Conservation (phyloP, 2,888 invertebrate species). For the Nemotelus pantherinus region DNA sequence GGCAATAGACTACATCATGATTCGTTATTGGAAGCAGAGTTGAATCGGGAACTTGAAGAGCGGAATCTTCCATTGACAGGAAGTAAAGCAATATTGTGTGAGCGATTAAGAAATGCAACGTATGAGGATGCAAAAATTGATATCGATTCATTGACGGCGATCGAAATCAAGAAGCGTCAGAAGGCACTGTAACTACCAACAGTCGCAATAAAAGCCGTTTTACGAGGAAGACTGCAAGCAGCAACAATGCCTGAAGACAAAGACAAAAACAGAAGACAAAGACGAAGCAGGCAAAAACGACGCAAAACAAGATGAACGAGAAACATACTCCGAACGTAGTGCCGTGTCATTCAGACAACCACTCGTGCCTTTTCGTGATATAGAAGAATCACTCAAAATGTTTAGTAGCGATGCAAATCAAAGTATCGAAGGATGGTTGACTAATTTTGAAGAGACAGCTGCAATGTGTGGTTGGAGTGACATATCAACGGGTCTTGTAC, state of each 20-base stretch:
- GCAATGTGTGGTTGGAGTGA: constrained; percentile 13
- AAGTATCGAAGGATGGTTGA: constrained; percentile 1
- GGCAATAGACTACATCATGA: neutral
- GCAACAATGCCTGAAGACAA: neutral
- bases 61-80: neutral
- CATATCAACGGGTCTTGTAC: constrained; percentile 15
- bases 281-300: neutral
- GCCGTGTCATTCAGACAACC: neutral
- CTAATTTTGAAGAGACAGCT: constrained; percentile 5
- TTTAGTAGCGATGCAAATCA: constrained; percentile 19
- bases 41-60: neutral
- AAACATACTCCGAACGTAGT: neutral
- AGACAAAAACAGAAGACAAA: neutral
- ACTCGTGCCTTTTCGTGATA: constrained; percentile 7
- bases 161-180: neutral
- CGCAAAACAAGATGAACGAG: neutral
- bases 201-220: neutral
- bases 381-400: constrained; percentile 21
- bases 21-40: neutral
- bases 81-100: neutral
- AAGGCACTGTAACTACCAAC: neutral
- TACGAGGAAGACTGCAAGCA: neutral
- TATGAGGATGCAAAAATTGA: neutral
- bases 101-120: neutral
- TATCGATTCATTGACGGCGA: neutral